These are phyloP conservation scores for Apantesis nais DNA, from an alignment of 2,888 invertebrate genomes.

Conservation along the genomic window DNA sequence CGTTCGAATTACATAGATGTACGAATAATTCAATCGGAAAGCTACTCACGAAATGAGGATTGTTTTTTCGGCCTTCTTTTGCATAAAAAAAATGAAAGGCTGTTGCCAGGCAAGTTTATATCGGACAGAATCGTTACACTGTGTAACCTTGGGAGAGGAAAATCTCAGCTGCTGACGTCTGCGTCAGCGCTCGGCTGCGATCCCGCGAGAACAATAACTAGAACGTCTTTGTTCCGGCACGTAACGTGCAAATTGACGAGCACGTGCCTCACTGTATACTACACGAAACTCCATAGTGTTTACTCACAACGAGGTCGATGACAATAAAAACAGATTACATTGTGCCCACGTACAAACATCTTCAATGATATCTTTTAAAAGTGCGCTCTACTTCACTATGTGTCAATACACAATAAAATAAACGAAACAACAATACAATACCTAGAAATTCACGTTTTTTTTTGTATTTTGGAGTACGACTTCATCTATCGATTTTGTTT, in stretches of 20 bases:
- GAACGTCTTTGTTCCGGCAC: conserved; percentile 65
- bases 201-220: conserved; percentile 68
- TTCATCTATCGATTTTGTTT: background rate
- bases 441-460: conserved; percentile 1
- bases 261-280: conserved; percentile 59
- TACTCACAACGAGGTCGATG: conserved; percentile 56
- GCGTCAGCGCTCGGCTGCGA: conserved; percentile 46
- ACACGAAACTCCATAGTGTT: conserved; percentile 43
- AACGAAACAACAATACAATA: no score
- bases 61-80: conserved; percentile 55
- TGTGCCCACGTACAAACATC: conserved; percentile 38
- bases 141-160: conserved; percentile 60
- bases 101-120: conserved; percentile 55
- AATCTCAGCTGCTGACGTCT: conserved; percentile 63
- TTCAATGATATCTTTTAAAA: conserved; percentile 33
- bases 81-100: conserved; percentile 62
- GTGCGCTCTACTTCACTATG: conserved; percentile 25
- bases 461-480: background rate
- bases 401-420: no score
- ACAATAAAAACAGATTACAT: conserved; percentile 54
- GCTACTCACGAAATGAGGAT: conserved; percentile 46
- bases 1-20: conserved; percentile 52
- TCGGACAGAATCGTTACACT: conserved; percentile 48
- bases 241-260: conserved; percentile 64
- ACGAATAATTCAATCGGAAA: conserved; percentile 50